Conservation (phyloP, 2,888 invertebrate species). For the Myopa testacea region DNA sequence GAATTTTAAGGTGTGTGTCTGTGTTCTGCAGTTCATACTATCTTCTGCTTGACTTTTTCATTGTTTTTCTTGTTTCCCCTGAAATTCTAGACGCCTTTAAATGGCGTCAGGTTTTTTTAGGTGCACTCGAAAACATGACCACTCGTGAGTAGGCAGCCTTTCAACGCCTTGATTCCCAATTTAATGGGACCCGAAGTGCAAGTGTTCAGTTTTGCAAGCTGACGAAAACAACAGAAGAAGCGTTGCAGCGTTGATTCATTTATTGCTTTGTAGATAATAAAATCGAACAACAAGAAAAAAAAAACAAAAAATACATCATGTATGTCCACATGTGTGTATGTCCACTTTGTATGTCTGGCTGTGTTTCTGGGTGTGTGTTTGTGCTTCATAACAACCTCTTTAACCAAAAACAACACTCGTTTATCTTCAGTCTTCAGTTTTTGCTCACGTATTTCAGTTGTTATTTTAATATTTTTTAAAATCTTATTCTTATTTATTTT, state of each 20-base stretch:
- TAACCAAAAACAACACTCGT: too few species aligned
- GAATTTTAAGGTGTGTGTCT: neutral
- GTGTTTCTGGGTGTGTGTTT: neutral
- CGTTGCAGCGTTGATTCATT: too few species aligned
- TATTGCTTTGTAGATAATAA: too few species aligned
- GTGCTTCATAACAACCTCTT: too few species aligned
- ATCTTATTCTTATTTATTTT: neutral
- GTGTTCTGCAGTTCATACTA: neutral
- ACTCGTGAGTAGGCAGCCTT: conserved; percentile 46
- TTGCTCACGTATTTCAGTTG: neutral
- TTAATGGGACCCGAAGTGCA: too few species aligned
- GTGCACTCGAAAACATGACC: conserved; percentile 37
- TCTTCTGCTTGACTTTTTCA: neutral
- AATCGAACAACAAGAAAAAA: neutral
- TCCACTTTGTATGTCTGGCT: neutral
- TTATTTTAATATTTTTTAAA: neutral
- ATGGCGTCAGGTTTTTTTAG: conserved; percentile 27
- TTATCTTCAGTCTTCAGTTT: too few species aligned
- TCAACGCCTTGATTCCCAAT: conserved; percentile 30
- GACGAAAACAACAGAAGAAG: too few species aligned
- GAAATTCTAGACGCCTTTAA: conserved; percentile 44
- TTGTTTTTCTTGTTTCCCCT: neutral
- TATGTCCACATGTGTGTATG: neutral
- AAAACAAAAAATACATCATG: neutral
- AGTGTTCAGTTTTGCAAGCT: too few species aligned